Evolutionary conservation across 2,888 invertebrate genomes (phyloP).

Genomic region (Deilephila elpenor): DNA sequence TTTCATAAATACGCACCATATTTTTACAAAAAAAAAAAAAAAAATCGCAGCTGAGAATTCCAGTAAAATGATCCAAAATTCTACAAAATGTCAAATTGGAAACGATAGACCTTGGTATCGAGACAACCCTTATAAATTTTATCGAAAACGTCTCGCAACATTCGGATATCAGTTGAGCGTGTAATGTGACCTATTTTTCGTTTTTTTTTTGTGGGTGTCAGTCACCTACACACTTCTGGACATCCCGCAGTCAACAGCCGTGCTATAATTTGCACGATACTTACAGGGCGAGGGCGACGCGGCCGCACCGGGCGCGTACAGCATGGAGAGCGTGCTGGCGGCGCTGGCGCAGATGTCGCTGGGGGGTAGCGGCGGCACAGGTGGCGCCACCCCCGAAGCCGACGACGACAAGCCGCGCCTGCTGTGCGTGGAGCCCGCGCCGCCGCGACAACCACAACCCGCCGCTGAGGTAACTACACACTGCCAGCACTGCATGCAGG

Average conservation of each 20-base stretch:
- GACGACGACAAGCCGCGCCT: slow-evolving; percentile 43
- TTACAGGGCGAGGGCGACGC: slow-evolving; percentile 76
- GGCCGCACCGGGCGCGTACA: slow-evolving; percentile 43
- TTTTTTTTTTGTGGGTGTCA: too few relatives aligned
- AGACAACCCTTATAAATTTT: too few relatives aligned
- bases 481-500: too few relatives aligned
- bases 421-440: slow-evolving; percentile 63
- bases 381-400: slow-evolving; percentile 47
- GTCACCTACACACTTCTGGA: not conserved
- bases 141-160: too few relatives aligned
- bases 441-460: slow-evolving; percentile 49
- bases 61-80: too few relatives aligned
- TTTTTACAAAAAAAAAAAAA: too few relatives aligned
- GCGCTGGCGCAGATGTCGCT: slow-evolving; percentile 72
- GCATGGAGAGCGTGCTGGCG: slow-evolving; percentile 68
- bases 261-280: not conserved
- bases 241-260: not conserved
- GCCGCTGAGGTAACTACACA: slow-evolving; percentile 22
- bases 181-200: too few relatives aligned
- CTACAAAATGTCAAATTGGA: too few relatives aligned
- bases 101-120: too few relatives aligned
- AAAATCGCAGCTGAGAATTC: too few relatives aligned
- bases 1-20: not conserved
- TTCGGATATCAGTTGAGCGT: too few relatives aligned
- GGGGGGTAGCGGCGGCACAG: slow-evolving; percentile 64